Evolutionary conservation across 2,113 vertebrate species (phyloP), one percentile per base, ranked within the genome.

Genomic region (Zingel zingel): DNA sequence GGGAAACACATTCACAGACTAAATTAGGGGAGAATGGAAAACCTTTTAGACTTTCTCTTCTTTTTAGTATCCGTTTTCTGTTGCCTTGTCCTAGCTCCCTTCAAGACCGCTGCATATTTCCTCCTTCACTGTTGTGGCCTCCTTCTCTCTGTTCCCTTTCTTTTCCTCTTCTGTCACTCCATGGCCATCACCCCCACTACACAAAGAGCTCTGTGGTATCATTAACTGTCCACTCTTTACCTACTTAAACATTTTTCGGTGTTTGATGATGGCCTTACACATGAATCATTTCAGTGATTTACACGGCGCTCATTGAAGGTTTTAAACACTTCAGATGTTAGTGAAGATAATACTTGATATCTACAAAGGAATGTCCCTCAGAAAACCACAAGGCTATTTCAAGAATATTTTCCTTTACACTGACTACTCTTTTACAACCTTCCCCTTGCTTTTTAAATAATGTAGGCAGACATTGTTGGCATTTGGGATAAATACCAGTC

Each of bases 21-120:
- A 87, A 91, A 87, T 92, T 86, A 87, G 57, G 30, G 65, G 73
- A 82, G 68, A 89, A 90, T 84, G 66, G 77, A 92, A 92, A 90
- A 89, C 82, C 86, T 90, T 92, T 92, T 77, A 89, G 87, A 86
- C 82, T 79, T 82, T 85, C 82, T 82, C 11, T n/a, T 87, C 74
- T 76, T 82, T 85, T 86, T 51, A 84, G 36, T 84, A 47, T 48
- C 6, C 15, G 10, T 80, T 90, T 86, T 89, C 76, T 86, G 66
- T 86, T 81, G 79, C 86, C 83, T 74, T 72, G 86, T 88, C 75
- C 80, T 77, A 54, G 68, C 81, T 90, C 61, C 50, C 36, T 89
- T 79, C 78, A 80, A 89, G 79, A 90, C 86, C 70, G 74, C 79
- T 74, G 66, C 36, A 14, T 84, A 64, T 86, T 80, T 87, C 51